A percentile compares a stretch with the other conserved stretches of the same genome.
These are phyloP conservation scores for Denticeps clupeoides DNA, from an alignment of 2,797 vertebrate species.

Conservation along the genomic window DNA sequence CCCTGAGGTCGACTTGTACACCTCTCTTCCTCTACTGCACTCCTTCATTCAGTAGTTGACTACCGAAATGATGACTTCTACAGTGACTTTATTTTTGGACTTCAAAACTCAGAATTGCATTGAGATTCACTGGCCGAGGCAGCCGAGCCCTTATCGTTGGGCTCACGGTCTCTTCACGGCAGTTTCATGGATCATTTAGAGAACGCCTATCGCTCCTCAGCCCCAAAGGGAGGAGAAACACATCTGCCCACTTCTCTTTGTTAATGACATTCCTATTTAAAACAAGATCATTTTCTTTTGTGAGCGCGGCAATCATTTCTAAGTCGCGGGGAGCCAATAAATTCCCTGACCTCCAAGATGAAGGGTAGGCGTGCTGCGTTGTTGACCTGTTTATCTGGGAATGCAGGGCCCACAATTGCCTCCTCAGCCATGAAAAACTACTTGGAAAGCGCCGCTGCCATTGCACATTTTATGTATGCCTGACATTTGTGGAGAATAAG, in stretches of 20 bases:
- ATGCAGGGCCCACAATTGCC: conserved; percentile 24
- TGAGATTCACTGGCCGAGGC: no score
- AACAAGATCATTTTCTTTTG: neutral
- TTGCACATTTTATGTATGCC: conserved; percentile 19
- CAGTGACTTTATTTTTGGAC: no score
- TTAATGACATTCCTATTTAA: conserved; percentile 3
- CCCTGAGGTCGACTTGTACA: no score
- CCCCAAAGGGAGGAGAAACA: no score
- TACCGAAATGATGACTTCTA: no score
- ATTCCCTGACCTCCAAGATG: conserved; percentile 29
- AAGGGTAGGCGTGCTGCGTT: conserved; percentile 14
- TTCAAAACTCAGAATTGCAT: no score
- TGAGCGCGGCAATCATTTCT: neutral
- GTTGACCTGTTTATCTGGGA: conserved; percentile 28
- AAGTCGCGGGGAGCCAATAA: conserved; percentile 15
- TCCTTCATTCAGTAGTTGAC: no score
- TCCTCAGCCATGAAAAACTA: conserved; percentile 22
- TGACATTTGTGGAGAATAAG: conserved; percentile 26
- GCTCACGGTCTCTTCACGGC: no score
- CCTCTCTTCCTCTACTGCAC: no score
- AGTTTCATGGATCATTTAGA: no score
- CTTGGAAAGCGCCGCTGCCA: conserved; percentile 8
- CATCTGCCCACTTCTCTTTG: neutral
- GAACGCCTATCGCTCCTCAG: no score
- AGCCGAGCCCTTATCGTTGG: no score